Evolutionary conservation across 2,888 invertebrate species (phyloP), one percentile per base, ranked within the genome.

Genomic region (Sarcophaga subvicina): DNA sequence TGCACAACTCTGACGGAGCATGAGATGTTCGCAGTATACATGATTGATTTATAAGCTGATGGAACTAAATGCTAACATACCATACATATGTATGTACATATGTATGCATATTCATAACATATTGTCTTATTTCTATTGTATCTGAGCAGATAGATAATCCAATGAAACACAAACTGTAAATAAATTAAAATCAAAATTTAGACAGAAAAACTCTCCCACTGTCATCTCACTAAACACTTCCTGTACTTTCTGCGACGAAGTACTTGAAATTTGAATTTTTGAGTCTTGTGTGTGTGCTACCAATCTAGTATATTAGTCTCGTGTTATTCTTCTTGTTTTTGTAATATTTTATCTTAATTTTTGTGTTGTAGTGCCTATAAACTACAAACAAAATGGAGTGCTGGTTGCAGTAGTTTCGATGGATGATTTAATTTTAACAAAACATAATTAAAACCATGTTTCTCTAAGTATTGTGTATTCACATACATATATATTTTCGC

Each of bases 31-130:
- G 77, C 62, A 81, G 60, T 73, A 79, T 80, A 86, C 37, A 37
- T 37, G 37, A 86, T 86, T 86, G 73, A 82, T 86, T 86, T 82
- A 79, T 79, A 75, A 79, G 71, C 82, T 67, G 54, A 60, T 79
- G 71, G 71, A 82, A 82, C 78, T 76, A 76, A 80, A 79, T 82
- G 80, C 75, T 27, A 62, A 62, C 59, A 59, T 17, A 59, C 14
- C 59, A 59, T 6, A 59, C n/a, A 59, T 5, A 59, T 2, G 3
- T 62, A 62, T 20, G 12, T 78, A n/a, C 22, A 27, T 27, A 10
- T 71, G 27, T 17, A 45, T 45, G 14, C 11, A 11, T 25, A 3
- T 25, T 5, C 25, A 45, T 14, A 14, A 12, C 25, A 25, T 64
- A 64, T 64, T 64, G 14, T 37, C 2, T 8, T 8, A 37, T 37